Evolutionary conservation across 2,888 invertebrate genomes (phyloP).

Genomic region (Gisinianus flammeolus): DNA sequence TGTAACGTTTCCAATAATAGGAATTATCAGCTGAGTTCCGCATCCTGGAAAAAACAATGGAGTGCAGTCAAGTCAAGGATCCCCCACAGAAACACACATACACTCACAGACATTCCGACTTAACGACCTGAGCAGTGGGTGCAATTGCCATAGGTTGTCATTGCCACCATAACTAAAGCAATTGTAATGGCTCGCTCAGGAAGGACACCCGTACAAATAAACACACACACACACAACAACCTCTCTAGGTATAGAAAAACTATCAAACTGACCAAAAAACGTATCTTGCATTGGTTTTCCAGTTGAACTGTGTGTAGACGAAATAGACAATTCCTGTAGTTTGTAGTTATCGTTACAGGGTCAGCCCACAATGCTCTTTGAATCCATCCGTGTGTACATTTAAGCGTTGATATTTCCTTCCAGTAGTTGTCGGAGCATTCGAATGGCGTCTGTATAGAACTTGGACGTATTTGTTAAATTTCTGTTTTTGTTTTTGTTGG

Average conservation of each 20-base stretch:
- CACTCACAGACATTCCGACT: not conserved
- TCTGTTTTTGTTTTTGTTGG: not conserved
- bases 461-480: slow-evolving; percentile 2
- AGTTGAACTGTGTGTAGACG: too few species aligned
- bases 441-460: too few species aligned
- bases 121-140: slow-evolving; percentile 19
- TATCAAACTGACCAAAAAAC: not conserved
- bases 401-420: too few species aligned
- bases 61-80: too few species aligned
- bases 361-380: too few species aligned
- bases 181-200: not conserved
- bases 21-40: not conserved
- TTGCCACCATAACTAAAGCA: not conserved
- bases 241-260: not conserved
- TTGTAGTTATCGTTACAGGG: too few species aligned
- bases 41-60: not conserved
- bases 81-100: not conserved
- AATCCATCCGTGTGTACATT: too few species aligned
- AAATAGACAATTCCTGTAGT: too few species aligned
- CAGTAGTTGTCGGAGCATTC: too few species aligned
- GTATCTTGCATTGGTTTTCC: too few species aligned
- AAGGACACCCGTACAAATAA: not conserved
- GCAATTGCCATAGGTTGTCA: slow-evolving; percentile 27
- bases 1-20: not conserved
- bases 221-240: not conserved